Conservation (phyloP, 2,797 vertebrate genomes). For the Halcyon leucocephala region DNA sequence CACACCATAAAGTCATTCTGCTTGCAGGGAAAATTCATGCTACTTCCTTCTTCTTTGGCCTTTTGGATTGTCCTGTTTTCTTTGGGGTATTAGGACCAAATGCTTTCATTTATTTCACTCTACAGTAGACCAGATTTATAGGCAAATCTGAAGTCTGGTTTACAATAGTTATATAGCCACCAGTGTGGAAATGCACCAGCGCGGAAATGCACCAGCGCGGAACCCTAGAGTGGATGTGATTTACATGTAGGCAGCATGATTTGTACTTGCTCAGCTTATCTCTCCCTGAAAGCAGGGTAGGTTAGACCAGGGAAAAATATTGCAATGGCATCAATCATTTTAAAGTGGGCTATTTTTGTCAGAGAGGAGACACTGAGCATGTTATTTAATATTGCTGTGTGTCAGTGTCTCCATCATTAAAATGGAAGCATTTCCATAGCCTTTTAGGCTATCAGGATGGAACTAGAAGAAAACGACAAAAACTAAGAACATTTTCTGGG, state of each 20-base stretch:
- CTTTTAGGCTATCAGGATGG: neutral
- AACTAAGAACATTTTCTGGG: neutral
- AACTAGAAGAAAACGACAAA: neutral
- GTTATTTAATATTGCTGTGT: neutral
- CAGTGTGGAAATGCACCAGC: neutral
- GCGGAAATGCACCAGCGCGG: neutral
- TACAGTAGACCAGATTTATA: slow-evolving; percentile 21
- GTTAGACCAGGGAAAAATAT: slow-evolving; percentile 18
- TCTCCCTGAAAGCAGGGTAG: neutral
- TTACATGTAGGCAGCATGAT: neutral
- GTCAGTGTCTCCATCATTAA: neutral
- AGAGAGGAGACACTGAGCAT: neutral
- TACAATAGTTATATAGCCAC: neutral
- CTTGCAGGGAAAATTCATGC: neutral
- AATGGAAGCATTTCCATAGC: neutral
- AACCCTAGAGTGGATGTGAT: neutral
- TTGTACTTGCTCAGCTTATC: slow-evolving; percentile 2
- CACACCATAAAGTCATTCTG: neutral
- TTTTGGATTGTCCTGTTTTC: slow-evolving; percentile 43
- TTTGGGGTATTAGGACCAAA: slow-evolving; percentile 13
- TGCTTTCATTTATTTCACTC: slow-evolving; percentile 48
- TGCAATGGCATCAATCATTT: neutral
- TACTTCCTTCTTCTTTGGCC: slow-evolving; percentile 4
- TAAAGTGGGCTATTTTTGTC: neutral
- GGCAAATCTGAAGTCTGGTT: neutral